Base-by-base conservation (phyloP, 2,888 invertebrate genomes). In the Steinernema scapterisci region DNA sequence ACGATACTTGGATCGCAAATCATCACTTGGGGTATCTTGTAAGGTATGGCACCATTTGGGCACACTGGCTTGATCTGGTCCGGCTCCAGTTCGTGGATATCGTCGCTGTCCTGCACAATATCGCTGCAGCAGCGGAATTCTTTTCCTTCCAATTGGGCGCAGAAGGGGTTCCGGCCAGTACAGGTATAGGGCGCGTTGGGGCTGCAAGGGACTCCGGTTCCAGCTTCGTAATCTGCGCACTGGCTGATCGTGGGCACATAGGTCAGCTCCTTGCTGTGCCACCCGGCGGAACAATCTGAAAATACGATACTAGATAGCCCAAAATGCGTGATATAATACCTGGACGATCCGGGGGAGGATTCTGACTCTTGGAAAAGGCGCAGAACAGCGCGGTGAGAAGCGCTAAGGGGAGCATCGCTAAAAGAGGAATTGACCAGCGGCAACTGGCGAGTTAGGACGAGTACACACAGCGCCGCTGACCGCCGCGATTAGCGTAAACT, bases 141-240 rank as follows among this genome's bases (percentile, higher is more conserved):
- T n/a, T 77, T 56, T 11, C 79, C 79, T 27, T 77, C 78, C 11
- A 76, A 73, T 3, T 79, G 76, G 1, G 83, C 79, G 56, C 83
- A 83, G 45, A 82, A 81, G 0, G 83, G 82, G 51, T 83, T 83
- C 43, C 83, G 75, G 1, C 83, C 83, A n/a, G 83, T 83, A 72
- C 83, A 83, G 0, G 81, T 79, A 51, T 75, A 78, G 13, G 82
- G 79, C 27, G 81, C 80, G 25, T 81, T 79, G 0, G 82, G 82
- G 6, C 73, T 56, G 71, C 83, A 83, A 0, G 78, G 73, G 5
- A 83, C 78, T 0, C 83, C 83, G 21, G 63, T 70, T 76, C 82
- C 83, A 52, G 79, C 70, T 19, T 78, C 77, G 46, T 81, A 82
- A 45, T 80, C 81, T 0, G 76, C 70, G 56, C 83, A 83, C 44